Evolutionary conservation across 53 echinoderm and acorn worm genomes (phyloP).

Genomic region (Apostichopus leukothele): DNA sequence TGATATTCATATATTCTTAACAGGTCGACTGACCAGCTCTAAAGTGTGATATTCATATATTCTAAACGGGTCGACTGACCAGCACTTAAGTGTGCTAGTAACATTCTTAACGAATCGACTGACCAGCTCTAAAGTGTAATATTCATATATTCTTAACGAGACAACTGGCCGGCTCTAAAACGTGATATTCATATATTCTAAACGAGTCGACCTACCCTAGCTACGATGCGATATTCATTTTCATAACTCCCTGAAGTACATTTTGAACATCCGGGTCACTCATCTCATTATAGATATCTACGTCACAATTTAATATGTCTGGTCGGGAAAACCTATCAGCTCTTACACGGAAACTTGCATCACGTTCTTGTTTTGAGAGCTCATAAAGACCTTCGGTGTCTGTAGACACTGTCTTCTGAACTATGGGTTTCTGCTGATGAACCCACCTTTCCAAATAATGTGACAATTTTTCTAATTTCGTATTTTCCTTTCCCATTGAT

Average conservation of each 20-base stretch:
- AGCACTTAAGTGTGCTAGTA: too few relatives aligned
- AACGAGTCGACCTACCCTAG: neutral
- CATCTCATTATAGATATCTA: slow-evolving; percentile 62
- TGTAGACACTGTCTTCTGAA: neutral
- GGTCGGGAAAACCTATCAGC: slow-evolving; percentile 63
- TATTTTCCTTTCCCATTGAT: slow-evolving; percentile 12
- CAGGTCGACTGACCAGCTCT: too few relatives aligned
- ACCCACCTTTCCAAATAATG: slow-evolving; percentile 76
- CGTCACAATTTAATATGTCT: slow-evolving; percentile 59
- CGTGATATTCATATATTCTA: too few relatives aligned
- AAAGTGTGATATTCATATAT: too few relatives aligned
- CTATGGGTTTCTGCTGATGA: slow-evolving; percentile 48
- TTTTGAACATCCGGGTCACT: slow-evolving; percentile 65
- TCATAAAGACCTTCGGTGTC: slow-evolving; percentile 29
- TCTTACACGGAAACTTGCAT: slow-evolving; percentile 51
- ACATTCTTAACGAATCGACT: too few relatives aligned
- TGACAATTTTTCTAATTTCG: slow-evolving; percentile 66
- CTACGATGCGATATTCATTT: neutral
- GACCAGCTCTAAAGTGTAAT: too few relatives aligned
- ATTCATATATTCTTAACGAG: too few relatives aligned
- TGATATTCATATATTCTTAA: too few relatives aligned
- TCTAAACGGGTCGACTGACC: too few relatives aligned
- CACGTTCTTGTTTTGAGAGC: slow-evolving; percentile 19
- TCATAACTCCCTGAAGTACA: slow-evolving; percentile 57
- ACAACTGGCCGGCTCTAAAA: too few relatives aligned